Evolutionary conservation across 2,113 vertebrate species (phyloP).

Genomic region (Myotis yumanensis): DNA sequence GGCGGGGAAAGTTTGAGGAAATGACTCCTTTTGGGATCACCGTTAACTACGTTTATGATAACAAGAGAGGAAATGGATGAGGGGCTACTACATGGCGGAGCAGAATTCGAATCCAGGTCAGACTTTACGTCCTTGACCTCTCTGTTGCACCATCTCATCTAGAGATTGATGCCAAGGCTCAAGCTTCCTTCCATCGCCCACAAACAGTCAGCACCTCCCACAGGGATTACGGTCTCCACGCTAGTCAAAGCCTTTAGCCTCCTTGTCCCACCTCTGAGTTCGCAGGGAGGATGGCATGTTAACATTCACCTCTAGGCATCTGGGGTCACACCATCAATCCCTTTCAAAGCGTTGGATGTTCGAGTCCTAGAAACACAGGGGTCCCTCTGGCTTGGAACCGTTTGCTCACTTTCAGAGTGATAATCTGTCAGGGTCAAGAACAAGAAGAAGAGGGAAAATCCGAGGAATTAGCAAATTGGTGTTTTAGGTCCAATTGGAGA

Average conservation of each 20-base stretch:
- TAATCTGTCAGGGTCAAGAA: constrained; percentile 69
- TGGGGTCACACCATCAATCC: not conserved
- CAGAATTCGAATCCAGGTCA: not conserved
- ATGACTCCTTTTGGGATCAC: not conserved
- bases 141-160: not conserved
- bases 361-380: not conserved
- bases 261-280: not conserved
- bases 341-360: not conserved
- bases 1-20: not conserved
- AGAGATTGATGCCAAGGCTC: not conserved
- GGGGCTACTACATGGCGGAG: not conserved
- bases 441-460: constrained; percentile 33
- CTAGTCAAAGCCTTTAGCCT: not conserved
- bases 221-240: rapidly evolving
- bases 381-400: not conserved
- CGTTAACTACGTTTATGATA: no score
- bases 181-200: not conserved
- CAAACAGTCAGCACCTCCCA: no score
- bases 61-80: not conserved
- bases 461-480: constrained; percentile 45
- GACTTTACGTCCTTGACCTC: not conserved
- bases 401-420: constrained; percentile 21
- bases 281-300: rapidly evolving
- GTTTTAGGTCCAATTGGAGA: constrained; percentile 47
- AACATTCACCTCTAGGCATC: not conserved